Conservation (phyloP, 2,797 vertebrate species). For the Sebastes hubbsi region DNA sequence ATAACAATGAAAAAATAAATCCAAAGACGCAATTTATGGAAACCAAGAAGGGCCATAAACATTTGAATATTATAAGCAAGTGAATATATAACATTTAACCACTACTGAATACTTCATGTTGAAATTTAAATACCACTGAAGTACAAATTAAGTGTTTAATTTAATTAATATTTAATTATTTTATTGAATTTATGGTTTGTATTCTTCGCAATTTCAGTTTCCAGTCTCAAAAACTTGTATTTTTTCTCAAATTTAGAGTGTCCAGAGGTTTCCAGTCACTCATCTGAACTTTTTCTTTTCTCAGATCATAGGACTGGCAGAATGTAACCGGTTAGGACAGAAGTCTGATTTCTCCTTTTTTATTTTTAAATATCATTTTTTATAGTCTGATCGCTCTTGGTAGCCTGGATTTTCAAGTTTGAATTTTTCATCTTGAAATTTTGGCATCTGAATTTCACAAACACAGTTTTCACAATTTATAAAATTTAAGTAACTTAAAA, state of each 20-base stretch:
- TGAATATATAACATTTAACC: too few relatives aligned
- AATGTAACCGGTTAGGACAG: too few relatives aligned
- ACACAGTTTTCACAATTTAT: not conserved
- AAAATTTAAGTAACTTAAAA: not conserved
- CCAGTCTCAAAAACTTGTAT: not conserved
- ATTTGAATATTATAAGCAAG: too few relatives aligned
- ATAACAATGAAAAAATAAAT: not conserved
- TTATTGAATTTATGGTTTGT: not conserved
- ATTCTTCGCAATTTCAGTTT: not conserved
- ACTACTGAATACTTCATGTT: too few relatives aligned
- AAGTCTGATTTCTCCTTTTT: too few relatives aligned
- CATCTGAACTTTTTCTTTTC: too few relatives aligned
- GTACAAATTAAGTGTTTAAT: not conserved
- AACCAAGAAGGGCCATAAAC: not conserved
- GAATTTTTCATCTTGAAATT: not conserved
- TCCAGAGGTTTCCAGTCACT: not conserved
- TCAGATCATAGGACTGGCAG: too few relatives aligned
- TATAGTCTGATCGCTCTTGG: not conserved
- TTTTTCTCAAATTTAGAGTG: not conserved
- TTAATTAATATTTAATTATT: not conserved
- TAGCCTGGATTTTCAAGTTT: not conserved
- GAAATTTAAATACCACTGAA: too few relatives aligned
- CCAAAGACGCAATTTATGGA: not conserved
- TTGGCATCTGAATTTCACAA: not conserved
- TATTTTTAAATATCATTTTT: too few relatives aligned